Evolutionary conservation across 2,797 vertebrate species (phyloP), one percentile per base, ranked within the genome.

Genomic region (Cygnus olor): DNA sequence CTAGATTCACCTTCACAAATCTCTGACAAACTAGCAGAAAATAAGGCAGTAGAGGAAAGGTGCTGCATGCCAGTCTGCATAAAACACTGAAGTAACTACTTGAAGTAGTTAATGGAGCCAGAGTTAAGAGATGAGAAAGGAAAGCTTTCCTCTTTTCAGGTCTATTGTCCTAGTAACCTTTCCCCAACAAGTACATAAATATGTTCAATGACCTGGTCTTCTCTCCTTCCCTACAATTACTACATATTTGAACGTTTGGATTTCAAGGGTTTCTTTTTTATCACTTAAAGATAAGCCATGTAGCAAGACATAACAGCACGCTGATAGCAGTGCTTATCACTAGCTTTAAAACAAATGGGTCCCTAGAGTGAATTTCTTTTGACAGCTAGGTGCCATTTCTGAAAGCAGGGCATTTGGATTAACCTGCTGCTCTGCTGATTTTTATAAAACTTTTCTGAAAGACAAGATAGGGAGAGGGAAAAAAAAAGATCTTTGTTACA

Each of bases 361-460:
- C 73, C 66, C 65, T 70, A 58, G 34, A 86, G 69, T 70, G 64
- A 84, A 64, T 82, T 78, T 87, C 72, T 76, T 94, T 80, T 96
- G 95, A 97, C 93, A 96, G 85, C 78, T 88, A 95, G 68, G 85
- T 84, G 63, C 87, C 87, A 96, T 88, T 85, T 74, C 68, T 86
- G 74, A 93, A 88, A 66, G 6, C 32, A 82, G 72, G 25, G 61
- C 30, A 72, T 81, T 74, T 68, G 60, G 45, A 88, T 82, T 71
- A 88, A 89, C 58, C 66, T 47, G 80, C 30, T 2, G 4, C 18
- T 77, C 32, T 69, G 66, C 36, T 69, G 36, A 80, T 36, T 14
- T 47, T 56, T 70, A 36, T 18, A 54, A 90, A 57, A 63, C 19
- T 80, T 70, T 71, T 80, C 42, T 38, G 45, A 84, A 88, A 86